phyloP scores from a whole-genome alignment of 2,888 invertebrate genomes.

The Herminia tarsipennalis region DNA sequence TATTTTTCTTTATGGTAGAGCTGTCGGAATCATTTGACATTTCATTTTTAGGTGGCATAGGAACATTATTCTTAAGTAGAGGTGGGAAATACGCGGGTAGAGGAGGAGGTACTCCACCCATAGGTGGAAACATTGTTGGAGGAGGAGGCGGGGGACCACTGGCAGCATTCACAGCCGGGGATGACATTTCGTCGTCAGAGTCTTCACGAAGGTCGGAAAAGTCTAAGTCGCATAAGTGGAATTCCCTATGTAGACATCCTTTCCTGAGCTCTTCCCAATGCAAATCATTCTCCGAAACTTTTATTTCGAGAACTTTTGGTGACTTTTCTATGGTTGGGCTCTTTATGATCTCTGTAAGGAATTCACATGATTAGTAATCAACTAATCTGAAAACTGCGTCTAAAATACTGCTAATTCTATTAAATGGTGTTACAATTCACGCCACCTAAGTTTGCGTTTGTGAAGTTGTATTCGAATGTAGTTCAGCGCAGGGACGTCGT shows the following conservation, averaged over 20 bases:
- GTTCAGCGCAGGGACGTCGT: too few relatives aligned
- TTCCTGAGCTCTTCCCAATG: conserved; percentile 97
- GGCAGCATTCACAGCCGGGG: conserved; percentile 87
- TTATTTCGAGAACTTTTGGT: conserved; percentile 88
- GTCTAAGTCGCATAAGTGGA: conserved; percentile 97
- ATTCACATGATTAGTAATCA: not conserved
- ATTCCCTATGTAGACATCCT: conserved; percentile 89
- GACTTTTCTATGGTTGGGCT: conserved; percentile 89
- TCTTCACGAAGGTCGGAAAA: conserved; percentile 96
- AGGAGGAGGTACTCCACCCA: conserved; percentile 77
- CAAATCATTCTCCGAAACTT: conserved; percentile 96
- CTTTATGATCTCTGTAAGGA: conserved; percentile 88
- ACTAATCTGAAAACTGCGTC: too few relatives aligned
- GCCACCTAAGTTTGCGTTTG: too few relatives aligned
- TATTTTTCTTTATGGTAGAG: conserved; percentile 91
- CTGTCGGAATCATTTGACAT: conserved; percentile 73
- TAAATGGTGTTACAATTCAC: too few relatives aligned
- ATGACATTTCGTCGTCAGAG: conserved; percentile 93
- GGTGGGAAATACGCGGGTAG: conserved; percentile 80
- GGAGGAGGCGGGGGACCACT: conserved; percentile 93
- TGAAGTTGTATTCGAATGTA: too few relatives aligned
- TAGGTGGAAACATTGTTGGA: conserved; percentile 86
- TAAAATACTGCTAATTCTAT: too few relatives aligned
- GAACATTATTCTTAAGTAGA: conserved; percentile 70
- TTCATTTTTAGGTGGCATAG: conserved; percentile 71